These are phyloP conservation scores for Bubalus kerabau DNA, from an alignment of 2,113 vertebrate species.

Conservation along the genomic window DNA sequence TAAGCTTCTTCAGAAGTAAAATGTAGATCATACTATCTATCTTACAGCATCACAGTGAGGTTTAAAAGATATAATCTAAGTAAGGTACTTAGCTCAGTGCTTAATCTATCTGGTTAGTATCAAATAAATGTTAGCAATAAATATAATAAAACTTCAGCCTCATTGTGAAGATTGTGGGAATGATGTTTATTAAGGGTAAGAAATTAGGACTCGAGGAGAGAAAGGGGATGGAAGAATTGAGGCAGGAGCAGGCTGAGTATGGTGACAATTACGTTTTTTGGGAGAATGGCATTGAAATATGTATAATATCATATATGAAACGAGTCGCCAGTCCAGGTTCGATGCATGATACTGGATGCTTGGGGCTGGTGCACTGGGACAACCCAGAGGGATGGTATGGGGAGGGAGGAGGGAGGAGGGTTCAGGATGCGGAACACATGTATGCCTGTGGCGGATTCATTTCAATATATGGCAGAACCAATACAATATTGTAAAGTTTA, in stretches of 20 bases:
- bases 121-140: background rate
- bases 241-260: background rate
- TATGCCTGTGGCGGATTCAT: too few species aligned
- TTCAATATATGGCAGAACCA: too few species aligned
- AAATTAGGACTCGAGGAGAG: background rate
- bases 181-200: background rate
- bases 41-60: background rate
- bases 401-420: too few species aligned
- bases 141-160: background rate
- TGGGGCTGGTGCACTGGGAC: too few species aligned
- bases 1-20: background rate
- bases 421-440: too few species aligned
- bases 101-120: background rate
- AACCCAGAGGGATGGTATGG: too few species aligned
- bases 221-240: background rate
- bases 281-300: too few species aligned
- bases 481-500: too few species aligned
- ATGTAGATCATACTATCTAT: background rate
- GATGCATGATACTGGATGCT: too few species aligned
- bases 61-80: background rate
- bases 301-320: too few species aligned
- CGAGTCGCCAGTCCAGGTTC: too few species aligned
- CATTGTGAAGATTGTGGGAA: background rate
- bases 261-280: background rate
- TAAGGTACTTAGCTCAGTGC: background rate